Conservation (phyloP, 2,797 vertebrate genomes). For the Acanthurus tractus region DNA sequence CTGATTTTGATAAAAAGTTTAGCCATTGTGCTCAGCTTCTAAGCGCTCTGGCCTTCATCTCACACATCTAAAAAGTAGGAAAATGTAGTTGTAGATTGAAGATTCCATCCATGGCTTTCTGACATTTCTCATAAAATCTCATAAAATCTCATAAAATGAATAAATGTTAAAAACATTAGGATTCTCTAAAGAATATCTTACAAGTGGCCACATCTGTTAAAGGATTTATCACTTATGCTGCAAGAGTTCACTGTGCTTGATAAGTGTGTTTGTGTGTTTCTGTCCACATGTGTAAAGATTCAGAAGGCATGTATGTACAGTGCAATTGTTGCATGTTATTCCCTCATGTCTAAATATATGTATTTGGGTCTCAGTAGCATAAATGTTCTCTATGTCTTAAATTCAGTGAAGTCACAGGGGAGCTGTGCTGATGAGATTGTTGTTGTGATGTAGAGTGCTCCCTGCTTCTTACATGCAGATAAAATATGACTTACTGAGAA, state of each 20-base stretch:
- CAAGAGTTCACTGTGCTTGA: constrained; percentile 1
- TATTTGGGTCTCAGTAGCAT: constrained; percentile 66
- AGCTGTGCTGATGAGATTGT: constrained; percentile 57
- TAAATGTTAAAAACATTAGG: constrained; percentile 46
- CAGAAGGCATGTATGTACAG: constrained; percentile 21
- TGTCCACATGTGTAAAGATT: constrained; percentile 39
- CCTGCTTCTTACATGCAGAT: constrained; percentile 57
- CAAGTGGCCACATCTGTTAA: constrained; percentile 8
- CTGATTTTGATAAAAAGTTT: constrained; percentile 40
- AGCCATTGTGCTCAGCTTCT: constrained; percentile 5
- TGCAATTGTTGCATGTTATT: constrained; percentile 20
- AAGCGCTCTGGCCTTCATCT: constrained; percentile 31
- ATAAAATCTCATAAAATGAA: constrained; percentile 54
- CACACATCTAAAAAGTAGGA: constrained; percentile 29
- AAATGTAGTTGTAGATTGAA: too few relatives aligned
- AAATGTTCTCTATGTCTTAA: constrained; percentile 56
- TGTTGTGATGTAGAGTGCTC: constrained; percentile 56
- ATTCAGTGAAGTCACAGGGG: constrained; percentile 61
- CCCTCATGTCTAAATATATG: constrained; percentile 56
- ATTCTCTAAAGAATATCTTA: constrained; percentile 43
- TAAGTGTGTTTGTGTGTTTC: constrained; percentile 39
- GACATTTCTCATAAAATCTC: constrained; percentile 55
- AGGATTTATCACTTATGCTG: constrained; percentile 32
- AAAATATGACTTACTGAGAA: constrained; percentile 56
- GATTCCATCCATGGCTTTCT: constrained; percentile 27